Evolutionary conservation across 2,113 vertebrate genomes (phyloP), one percentile per base, ranked within the genome.

Genomic region (Tragelaphus strepsiceros): DNA sequence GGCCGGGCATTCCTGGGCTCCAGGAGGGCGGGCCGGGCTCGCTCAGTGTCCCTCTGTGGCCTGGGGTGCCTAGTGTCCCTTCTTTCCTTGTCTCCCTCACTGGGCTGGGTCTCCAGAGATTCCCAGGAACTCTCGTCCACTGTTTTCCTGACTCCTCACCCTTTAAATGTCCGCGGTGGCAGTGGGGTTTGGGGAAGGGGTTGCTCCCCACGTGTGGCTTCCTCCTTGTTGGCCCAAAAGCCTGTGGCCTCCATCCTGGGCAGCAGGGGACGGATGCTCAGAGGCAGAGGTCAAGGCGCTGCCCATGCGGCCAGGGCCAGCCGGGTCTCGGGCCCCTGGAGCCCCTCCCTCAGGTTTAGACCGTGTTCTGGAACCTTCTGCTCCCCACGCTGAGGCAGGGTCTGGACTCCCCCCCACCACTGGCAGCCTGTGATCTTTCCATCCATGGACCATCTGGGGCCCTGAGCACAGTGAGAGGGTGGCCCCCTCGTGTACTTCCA

Each of bases 391-490:
- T 6, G 43, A 26, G 54, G 67, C 4, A 11, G 15, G 21, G 12
- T 12, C 0, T 16, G 43, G 21, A 67, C 12, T 16, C 3, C 1
- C 1, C 1, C 49, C 49, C 15, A 1, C 13, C 0, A 59, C 56
- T 5, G 22, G 9, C 2, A 21, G 30, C 13, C 16, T 12, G n/a
- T 4, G 7, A 8, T 6, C 13, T 13, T 46, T 43, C 16, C 6
- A 4, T 30, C 12, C 32, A 6, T 0, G 1, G 28, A 12, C 13
- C 26, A 16, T 2, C 39, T 0, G 6, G 21, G 0, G 39, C 19
- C 2, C 51, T 3, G 0, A 35, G 3, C 46, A 49, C 56, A 58
- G 56, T 22, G 21, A 58, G 56, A 58, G 21, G 35, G 43, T 1
- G 2, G 35, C 62, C 54, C 59, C 12, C 14, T 10, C 3, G 0